Evolutionary conservation across 2,888 invertebrate species (phyloP).

Genomic region (Lasiommata megera): DNA sequence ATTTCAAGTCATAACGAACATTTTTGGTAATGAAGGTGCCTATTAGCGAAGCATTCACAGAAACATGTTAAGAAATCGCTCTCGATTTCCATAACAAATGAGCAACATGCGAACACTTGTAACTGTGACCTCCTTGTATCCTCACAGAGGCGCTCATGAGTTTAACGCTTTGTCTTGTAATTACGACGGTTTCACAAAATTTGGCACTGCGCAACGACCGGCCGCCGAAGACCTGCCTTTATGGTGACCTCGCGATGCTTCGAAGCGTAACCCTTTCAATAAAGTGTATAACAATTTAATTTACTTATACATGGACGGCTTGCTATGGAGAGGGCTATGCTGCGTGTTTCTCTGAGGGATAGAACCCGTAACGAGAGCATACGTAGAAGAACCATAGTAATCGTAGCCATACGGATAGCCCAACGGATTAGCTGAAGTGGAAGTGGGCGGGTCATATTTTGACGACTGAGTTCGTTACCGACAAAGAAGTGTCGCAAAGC

Average conservation of each 20-base stretch:
- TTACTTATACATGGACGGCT: too few relatives aligned
- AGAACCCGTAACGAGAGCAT: too few relatives aligned
- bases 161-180: conserved; percentile 71
- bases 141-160: conserved; percentile 61
- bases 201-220: conserved; percentile 61
- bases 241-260: conserved; percentile 25
- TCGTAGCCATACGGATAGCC: too few relatives aligned
- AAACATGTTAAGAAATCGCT: conserved; percentile 18
- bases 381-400: too few relatives aligned
- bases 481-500: too few relatives aligned
- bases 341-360: too few relatives aligned
- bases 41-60: conserved; percentile 6
- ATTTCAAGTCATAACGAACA: background rate
- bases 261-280: background rate
- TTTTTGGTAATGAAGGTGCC: background rate
- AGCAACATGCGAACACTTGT: conserved; percentile 15
- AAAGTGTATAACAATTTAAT: background rate
- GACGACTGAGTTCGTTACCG: too few relatives aligned
- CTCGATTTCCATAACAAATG: conserved; percentile 20
- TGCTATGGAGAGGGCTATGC: too few relatives aligned
- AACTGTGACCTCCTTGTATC: conserved; percentile 57
- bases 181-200: conserved; percentile 71
- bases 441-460: too few relatives aligned
- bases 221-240: conserved; percentile 34
- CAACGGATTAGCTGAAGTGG: too few relatives aligned